Evolutionary conservation across 2,797 vertebrate genomes (phyloP).

Genomic region (Leucoraja ocellata): DNA sequence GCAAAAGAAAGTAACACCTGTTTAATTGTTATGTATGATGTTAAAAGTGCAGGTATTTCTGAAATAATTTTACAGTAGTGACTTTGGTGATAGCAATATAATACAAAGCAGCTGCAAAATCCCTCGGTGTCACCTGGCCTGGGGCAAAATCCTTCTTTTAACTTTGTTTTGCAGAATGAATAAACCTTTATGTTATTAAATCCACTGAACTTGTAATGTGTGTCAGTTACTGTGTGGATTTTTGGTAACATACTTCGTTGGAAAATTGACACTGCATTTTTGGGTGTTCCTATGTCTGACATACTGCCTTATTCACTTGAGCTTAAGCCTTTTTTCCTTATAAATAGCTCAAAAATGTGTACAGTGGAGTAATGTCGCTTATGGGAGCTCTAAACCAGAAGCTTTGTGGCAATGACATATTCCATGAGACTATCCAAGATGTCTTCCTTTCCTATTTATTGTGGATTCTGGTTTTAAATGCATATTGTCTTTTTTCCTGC

Average conservation of each 20-base stretch:
- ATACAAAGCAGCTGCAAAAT: neutral
- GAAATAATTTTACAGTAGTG: neutral
- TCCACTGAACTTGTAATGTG: neutral
- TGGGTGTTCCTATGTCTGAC: neutral
- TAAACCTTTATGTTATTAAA: neutral
- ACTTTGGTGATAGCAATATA: neutral
- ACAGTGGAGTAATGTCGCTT: neutral
- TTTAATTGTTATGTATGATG: neutral
- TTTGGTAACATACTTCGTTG: neutral
- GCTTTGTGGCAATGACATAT: neutral
- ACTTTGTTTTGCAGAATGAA: neutral
- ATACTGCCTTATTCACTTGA: constrained; percentile 16
- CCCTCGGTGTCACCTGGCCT: neutral
- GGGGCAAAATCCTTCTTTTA: neutral
- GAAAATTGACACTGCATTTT: neutral
- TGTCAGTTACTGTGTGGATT: neutral
- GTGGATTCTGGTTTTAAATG: neutral
- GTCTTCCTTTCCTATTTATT: neutral
- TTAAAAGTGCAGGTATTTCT: neutral
- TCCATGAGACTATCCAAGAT: neutral
- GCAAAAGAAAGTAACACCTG: neutral
- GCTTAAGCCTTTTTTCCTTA: constrained; percentile 36
- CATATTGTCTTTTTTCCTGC: neutral
- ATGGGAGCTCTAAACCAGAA: neutral
- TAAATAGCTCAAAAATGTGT: neutral